phyloP scores from a whole-genome alignment of 2,113 vertebrate species.

The Poeciliopsis occidentalis region DNA sequence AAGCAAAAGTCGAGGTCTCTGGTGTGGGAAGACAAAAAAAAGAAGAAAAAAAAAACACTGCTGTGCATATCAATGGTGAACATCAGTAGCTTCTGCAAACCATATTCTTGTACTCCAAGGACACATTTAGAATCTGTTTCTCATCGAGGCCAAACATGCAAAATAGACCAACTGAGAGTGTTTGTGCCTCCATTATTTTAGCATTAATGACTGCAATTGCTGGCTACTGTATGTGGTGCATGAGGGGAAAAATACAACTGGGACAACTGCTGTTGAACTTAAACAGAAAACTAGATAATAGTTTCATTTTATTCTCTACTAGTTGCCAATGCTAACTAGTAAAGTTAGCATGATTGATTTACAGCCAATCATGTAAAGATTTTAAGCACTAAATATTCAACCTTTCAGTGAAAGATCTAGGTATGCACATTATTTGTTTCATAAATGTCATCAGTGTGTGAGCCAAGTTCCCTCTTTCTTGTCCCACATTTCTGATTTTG shows the following conservation, averaged over 20 bases:
- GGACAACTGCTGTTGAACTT: conserved; percentile 57
- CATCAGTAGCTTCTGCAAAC: conserved; percentile 53
- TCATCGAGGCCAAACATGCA: conserved; percentile 53
- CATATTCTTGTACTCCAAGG: conserved; percentile 52
- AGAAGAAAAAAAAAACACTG: conserved; percentile 17
- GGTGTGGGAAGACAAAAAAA: conserved; percentile 64
- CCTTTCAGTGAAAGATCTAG: conserved; percentile 13
- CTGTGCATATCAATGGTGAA: conserved; percentile 67
- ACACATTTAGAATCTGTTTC: conserved; percentile 54
- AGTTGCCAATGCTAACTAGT: conserved; percentile 23
- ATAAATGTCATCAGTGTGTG: conserved; percentile 23
- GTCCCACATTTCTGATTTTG: conserved; percentile 14
- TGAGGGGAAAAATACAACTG: conserved; percentile 40
- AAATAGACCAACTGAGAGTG: conserved; percentile 41
- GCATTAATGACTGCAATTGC: conserved; percentile 56
- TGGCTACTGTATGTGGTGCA: conserved; percentile 23
- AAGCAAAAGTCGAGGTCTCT: conserved; percentile 70
- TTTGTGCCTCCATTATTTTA: conserved; percentile 39
- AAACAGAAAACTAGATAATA: conserved; percentile 62
- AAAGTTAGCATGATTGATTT: too few relatives aligned
- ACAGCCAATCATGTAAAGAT: background rate
- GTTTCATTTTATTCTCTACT: conserved; percentile 34
- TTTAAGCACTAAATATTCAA: conserved; percentile 4
- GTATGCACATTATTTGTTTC: conserved; percentile 28
- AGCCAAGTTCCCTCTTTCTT: conserved; percentile 27